Conservation (phyloP, 2,113 vertebrate species). For the Pitta sordida region DNA sequence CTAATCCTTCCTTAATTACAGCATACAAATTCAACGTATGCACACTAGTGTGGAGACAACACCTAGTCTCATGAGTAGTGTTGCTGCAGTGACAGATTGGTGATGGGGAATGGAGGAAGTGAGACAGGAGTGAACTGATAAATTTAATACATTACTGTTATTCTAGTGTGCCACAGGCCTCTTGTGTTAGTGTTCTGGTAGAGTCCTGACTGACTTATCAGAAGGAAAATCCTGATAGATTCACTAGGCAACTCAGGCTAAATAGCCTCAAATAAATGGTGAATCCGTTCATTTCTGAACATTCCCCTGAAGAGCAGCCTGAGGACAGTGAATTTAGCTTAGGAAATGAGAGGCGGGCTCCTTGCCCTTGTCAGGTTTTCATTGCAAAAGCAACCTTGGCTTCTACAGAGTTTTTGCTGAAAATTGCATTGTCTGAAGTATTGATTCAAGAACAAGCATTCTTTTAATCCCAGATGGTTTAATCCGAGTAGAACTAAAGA, state of each 20-base stretch:
- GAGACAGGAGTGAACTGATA: not conserved
- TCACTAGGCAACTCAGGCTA: not conserved
- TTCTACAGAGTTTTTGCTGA: not conserved
- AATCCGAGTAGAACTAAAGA: not conserved
- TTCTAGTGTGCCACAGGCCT: not conserved
- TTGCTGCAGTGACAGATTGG: not conserved
- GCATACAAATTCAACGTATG: not conserved
- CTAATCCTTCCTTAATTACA: slow-evolving; percentile 7
- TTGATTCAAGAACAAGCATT: not conserved
- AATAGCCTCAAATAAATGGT: not conserved
- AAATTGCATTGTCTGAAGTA: not conserved
- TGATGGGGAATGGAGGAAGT: not conserved
- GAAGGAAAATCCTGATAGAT: not conserved
- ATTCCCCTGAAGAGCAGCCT: not conserved
- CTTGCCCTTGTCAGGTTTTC: not conserved
- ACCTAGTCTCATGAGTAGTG: not conserved
- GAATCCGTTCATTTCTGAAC: not conserved
- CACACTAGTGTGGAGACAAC: not conserved
- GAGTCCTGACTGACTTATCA: not conserved
- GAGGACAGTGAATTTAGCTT: not conserved
- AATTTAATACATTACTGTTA: not conserved
- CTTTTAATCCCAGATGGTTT: not conserved
- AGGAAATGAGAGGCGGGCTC: not conserved
- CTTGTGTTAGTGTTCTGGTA: not conserved
- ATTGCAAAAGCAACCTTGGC: not conserved